Evolutionary conservation across 1,140 invertebrate genomes (phyloP).

Genomic region (Ceratitis capitata): DNA sequence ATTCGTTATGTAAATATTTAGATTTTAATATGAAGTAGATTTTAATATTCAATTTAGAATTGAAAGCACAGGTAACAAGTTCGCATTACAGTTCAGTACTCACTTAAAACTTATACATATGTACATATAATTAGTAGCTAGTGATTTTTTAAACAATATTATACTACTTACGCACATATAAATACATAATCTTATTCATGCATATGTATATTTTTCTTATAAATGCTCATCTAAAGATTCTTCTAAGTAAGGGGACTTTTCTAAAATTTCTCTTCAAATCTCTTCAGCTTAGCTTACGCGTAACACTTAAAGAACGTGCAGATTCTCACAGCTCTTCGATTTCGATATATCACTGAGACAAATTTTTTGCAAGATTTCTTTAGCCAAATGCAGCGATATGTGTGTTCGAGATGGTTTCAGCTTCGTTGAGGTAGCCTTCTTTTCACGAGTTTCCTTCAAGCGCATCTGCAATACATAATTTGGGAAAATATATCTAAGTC

Average conservation of each 20-base stretch:
- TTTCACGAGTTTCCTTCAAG: constrained; percentile 76
- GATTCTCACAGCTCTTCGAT: constrained; percentile 90
- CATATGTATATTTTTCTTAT: background rate
- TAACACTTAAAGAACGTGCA: constrained; percentile 80
- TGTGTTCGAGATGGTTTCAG: constrained; percentile 74
- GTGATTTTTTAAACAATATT: background rate
- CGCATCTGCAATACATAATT: constrained; percentile 72
- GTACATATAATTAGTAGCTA: background rate
- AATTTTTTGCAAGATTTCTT: constrained; percentile 85
- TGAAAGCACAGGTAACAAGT: constrained; percentile 19
- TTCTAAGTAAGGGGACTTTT: background rate
- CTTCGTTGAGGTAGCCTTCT: constrained; percentile 73
- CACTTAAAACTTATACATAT: background rate
- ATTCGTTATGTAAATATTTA: constrained; percentile 18
- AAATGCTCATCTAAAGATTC: background rate
- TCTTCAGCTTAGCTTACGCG: background rate
- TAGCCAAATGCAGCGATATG: constrained; percentile 77
- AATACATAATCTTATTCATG: background rate
- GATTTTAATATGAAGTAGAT: background rate
- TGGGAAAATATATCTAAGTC: no score
- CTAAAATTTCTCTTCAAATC: background rate
- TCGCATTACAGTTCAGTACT: constrained; percentile 17
- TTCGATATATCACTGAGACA: constrained; percentile 86
- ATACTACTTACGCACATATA: background rate
- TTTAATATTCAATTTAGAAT: constrained; percentile 10